Evolutionary conservation across 2,113 vertebrate genomes (phyloP), one percentile per base, ranked within the genome.

Genomic region (Chloroceryle aenea): DNA sequence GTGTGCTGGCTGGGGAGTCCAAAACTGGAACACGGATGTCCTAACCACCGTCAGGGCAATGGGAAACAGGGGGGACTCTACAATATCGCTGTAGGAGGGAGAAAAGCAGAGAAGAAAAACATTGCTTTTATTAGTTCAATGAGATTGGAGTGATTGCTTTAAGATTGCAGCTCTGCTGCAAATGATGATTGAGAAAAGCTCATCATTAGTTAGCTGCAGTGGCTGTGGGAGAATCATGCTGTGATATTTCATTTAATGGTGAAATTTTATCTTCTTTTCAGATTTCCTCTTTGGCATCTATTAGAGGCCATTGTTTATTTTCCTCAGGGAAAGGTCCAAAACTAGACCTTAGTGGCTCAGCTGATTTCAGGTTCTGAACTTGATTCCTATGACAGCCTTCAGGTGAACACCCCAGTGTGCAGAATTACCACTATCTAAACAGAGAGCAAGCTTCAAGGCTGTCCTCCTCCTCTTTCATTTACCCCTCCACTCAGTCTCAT

Each of bases 111-210:
- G 85, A 78, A 77, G 88, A 67, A 95, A 84, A 93, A 61, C 66
- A 81, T 75, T 71, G 23, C 58, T 32, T 95, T 90, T 95, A 86
- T 95, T 94, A 88, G 79, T 93, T 94, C 88, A 95, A 96, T 90
- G 92, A 93, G 88, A 68, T 52, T 86, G 83, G 64, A 75, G 40
- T 90, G 85, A 84, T 96, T 91, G 45, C 77, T 91, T 75, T 67
- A 84, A 93, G 92, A 93, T 84, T 75, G 63, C 86, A 61, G 85
- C 90, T 86, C 85, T 92, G 64, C 80, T 96, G 68, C 80, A 75
- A 52, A 63, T 61, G 42, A 25, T 72, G 64, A 74, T 83, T 77
- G 79, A 96, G 85, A 84, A 93, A 87, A 10, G 19, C 68, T 96
- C 73, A 53, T 87, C 3, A 9, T 83, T 52, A 84, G 63, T 94